Evolutionary conservation across 2,113 vertebrate species (phyloP).

Genomic region (Upupa epops): DNA sequence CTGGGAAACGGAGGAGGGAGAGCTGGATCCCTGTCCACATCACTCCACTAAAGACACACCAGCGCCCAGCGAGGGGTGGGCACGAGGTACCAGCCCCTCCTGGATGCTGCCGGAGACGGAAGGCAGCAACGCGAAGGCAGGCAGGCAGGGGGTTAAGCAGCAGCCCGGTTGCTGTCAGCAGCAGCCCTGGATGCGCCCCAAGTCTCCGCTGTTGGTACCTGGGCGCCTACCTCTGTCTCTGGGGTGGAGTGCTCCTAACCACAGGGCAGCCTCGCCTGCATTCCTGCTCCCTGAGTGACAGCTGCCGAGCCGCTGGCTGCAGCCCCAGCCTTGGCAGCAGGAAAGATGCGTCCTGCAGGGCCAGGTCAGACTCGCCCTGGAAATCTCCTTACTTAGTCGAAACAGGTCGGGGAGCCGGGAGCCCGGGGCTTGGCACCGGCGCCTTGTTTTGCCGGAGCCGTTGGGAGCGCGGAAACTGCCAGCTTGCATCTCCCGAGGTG

Average conservation of each 20-base stretch:
- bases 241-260: conserved; percentile 74
- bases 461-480: conserved; percentile 1
- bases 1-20: neutral
- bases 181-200: conserved; percentile 71
- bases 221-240: conserved; percentile 76
- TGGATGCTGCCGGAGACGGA: rapidly evolving
- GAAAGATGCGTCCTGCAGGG: conserved; percentile 63
- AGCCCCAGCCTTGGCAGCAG: conserved; percentile 32
- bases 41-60: no score
- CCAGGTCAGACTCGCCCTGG: conserved; percentile 43
- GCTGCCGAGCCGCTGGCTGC: conserved; percentile 60
- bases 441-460: conserved; percentile 34
- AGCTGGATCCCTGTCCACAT: neutral
- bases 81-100: rapidly evolving
- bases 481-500: conserved; percentile 58
- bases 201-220: conserved; percentile 75
- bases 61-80: no score
- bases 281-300: conserved; percentile 81
- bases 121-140: neutral
- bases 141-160: conserved; percentile 31
- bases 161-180: conserved; percentile 64
- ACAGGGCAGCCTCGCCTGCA: conserved; percentile 81
- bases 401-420: conserved; percentile 42
- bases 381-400: conserved; percentile 59
- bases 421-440: conserved; percentile 52